Evolutionary conservation across 2,797 vertebrate genomes (phyloP), one percentile per base, ranked within the genome.

Genomic region (Gambusia yucatana): DNA sequence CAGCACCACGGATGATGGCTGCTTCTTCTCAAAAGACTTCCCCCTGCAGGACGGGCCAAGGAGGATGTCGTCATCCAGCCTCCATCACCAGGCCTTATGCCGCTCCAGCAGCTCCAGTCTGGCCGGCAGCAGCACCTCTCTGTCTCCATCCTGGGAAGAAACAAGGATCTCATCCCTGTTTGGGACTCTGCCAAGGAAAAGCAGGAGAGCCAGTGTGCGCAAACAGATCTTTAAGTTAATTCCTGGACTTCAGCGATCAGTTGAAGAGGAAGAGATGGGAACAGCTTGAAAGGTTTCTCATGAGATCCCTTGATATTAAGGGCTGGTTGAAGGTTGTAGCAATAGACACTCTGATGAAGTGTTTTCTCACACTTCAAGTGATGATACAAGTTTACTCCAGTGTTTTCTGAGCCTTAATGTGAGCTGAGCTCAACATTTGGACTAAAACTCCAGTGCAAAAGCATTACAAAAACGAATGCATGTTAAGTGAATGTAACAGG

Each of bases 161-260:
- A 69, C 79, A 11, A 83, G 91, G 82, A 88, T 83, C 85, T 87
- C 94, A 44, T 93, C 95, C 7, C 33, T 97, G 73, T 98, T 98
- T 10, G 98, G 97, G 28, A 99, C 98, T 0, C 92, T 99, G 30
- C 97, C 98, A 0, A 94, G 98, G 59, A 98, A 96, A 83, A 84
- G 80, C 78, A 94, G 96, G 86, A 95, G 91, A 80, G 79, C 79
- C 76, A 98, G 95, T 0, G 94, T 98, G 5, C 94, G 97, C 20
- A 98, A 96, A 87, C 96, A 97, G 0, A 95, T 99, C 20, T 25
- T 97, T 69, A 99, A 96, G 83, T 96, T 98, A 86, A 94, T 99
- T 17, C 98, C 98, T 1, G 97, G 97, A 83, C 95, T 99, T 63
- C 97, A 98, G 67, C 93, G 96, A 63, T 96, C 98, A 0, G 95